Conservation (phyloP, 1,140 invertebrate genomes). For the Temnothorax nylanderi region DNA sequence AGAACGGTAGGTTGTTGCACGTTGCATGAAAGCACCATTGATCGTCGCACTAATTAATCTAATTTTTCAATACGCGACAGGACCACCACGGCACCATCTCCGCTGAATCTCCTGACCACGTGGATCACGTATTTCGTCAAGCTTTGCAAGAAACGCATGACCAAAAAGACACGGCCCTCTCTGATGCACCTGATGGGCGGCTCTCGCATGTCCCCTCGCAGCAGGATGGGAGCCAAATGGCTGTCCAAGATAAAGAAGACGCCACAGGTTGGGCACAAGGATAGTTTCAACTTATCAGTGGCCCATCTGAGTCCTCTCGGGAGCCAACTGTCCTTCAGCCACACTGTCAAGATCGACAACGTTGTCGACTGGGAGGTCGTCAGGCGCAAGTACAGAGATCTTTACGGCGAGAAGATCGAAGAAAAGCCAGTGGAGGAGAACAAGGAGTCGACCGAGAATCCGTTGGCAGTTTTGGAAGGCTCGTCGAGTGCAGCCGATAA, state of each 20-base stretch:
- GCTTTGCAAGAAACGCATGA: conserved; percentile 90
- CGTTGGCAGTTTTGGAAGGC: conserved; percentile 71
- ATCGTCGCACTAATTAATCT: conserved; percentile 43
- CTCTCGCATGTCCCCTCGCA: conserved; percentile 90
- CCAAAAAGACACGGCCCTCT: conserved; percentile 90
- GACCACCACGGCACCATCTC: conserved; percentile 98
- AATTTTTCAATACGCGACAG: conserved; percentile 81
- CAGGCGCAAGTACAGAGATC: conserved; percentile 94
- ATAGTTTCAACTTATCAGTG: conserved; percentile 91
- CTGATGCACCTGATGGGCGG: conserved; percentile 92
- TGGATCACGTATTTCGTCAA: conserved; percentile 94
- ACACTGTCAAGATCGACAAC: conserved; percentile 92
- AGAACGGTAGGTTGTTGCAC: neutral
- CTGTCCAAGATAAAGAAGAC: conserved; percentile 92
- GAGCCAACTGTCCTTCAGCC: conserved; percentile 92
- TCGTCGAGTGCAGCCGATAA: neutral
- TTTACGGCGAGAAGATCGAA: conserved; percentile 90
- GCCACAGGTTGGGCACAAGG: conserved; percentile 92
- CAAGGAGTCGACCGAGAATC: conserved; percentile 80
- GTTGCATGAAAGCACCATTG: neutral
- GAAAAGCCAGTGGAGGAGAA: conserved; percentile 86
- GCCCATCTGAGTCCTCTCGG: conserved; percentile 93
- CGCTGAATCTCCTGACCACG: conserved; percentile 97
- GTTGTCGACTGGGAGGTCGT: conserved; percentile 96
- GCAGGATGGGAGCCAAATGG: conserved; percentile 94